Conservation (phyloP, 1,140 invertebrate genomes). For the Saccostrea glomerata region DNA sequence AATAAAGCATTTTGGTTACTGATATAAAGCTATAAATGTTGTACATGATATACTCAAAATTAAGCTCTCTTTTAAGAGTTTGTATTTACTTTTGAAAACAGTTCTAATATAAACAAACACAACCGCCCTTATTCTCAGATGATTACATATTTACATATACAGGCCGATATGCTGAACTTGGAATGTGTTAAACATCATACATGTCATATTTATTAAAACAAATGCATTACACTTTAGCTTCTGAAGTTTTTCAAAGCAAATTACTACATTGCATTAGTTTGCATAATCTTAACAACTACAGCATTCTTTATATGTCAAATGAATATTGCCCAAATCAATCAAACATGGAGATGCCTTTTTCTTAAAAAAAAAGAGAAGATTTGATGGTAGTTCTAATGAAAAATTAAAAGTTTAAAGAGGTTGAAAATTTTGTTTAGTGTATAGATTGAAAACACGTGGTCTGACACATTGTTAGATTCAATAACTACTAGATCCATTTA, state of each 20-base stretch:
- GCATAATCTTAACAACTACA: neutral
- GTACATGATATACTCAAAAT: neutral
- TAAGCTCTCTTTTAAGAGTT: neutral
- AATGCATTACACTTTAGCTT: neutral
- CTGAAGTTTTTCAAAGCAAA: neutral
- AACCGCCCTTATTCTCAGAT: neutral
- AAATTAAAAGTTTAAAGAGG: too few species aligned
- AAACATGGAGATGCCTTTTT: too few species aligned
- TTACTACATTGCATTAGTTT: neutral
- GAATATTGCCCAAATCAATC: too few species aligned
- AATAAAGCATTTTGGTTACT: too few species aligned
- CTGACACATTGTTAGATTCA: too few species aligned
- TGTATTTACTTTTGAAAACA: neutral
- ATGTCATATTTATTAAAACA: neutral
- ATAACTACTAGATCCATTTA: too few species aligned
- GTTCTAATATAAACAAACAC: neutral
- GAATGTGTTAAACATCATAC: constrained; percentile 9
- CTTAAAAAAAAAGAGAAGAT: too few species aligned
- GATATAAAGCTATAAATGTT: neutral
- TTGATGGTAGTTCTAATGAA: too few species aligned
- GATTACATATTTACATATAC: neutral
- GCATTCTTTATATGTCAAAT: too few species aligned
- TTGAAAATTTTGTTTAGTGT: too few species aligned
- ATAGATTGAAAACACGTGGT: too few species aligned
- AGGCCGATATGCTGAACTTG: constrained; percentile 14